Base-by-base conservation (phyloP, 2,797 vertebrate species). In the Pseudomugil gertrudae region DNA sequence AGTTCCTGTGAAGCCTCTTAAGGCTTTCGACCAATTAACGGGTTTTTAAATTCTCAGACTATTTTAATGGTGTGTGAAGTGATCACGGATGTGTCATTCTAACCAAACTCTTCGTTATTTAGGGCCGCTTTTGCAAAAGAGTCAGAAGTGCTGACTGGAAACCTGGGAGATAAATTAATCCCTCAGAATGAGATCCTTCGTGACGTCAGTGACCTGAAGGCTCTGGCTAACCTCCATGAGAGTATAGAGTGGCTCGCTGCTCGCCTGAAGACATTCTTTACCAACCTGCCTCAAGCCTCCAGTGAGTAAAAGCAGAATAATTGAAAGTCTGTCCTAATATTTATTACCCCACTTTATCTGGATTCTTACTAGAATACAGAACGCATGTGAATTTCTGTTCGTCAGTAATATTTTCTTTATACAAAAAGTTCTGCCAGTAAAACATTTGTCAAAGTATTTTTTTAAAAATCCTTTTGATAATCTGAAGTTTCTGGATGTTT, bases 91-190 rank as follows among this genome's bases (percentile, higher is more conserved):
- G 9, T 23, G 10, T 57, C 38, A 30, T 29, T 63, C 33, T 69
- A 45, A 48, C 27, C 26, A 40, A 13, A 57, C 40, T 55, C 40
- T 71, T 27, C 9, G 27, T 33, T 29, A 5, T 81, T 9, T 89
- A 99, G 98, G 78, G 96, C 95, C 27, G 97, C 97, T 35, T 98
- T 98, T 30, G 96, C 96, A 58, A 99, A 99, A 63, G 97, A 98
- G 81, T 99, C 98, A 0, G 97, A 99, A 89, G 98, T 99, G 17
- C 91, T 99, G 67, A 98, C 97, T 0, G 98, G 98, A 26, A 99
- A 99, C 92, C 90, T 99, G 4, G 97, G 98, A 30, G 97, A 99
- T 88, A 99, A 99, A 55, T 86, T 99, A 67, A 99, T 98, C 87
- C 97, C 97, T 8, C 94, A 95, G 33, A 96, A 96, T 70, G 98